phyloP scores from a whole-genome alignment of 2,797 vertebrate genomes.

The Alexandromys oeconomus region DNA sequence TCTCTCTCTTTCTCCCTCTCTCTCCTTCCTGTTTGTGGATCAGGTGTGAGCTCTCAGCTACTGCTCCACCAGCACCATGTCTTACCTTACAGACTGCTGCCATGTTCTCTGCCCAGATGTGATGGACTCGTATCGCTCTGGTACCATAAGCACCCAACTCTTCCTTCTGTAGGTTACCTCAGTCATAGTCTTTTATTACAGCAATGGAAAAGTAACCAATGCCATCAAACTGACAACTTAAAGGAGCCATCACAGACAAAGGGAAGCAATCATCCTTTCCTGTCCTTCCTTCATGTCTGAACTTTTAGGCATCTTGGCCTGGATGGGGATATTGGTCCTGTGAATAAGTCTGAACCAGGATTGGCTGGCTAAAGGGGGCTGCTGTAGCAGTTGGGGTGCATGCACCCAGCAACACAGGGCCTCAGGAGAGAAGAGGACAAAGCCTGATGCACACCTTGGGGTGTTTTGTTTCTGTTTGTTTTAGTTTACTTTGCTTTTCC shows the following conservation, averaged over 20 bases:
- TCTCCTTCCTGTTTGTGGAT: not conserved
- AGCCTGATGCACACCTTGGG: no score
- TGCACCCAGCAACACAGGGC: fast-evolving
- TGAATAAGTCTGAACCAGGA: not conserved
- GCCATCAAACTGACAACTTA: not conserved
- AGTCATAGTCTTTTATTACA: no score
- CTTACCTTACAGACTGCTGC: not conserved
- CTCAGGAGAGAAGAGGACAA: not conserved
- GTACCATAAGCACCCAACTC: not conserved
- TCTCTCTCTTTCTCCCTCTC: not conserved
- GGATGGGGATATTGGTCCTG: fast-evolving
- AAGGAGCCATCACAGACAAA: not conserved
- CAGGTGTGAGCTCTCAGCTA: not conserved
- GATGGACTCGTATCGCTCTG: not conserved
- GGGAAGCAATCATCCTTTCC: no score
- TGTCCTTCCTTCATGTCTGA: not conserved
- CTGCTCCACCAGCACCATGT: not conserved
- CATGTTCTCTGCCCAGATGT: not conserved
- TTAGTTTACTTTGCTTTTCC: not conserved
- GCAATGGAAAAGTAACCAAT: not conserved
- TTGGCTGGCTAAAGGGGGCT: fast-evolving
- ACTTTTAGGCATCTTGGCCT: fast-evolving
- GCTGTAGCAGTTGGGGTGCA: fast-evolving
- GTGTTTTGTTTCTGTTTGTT: not conserved
- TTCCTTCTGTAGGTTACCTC: not conserved